A percentile compares a stretch with the other conserved stretches of the same genome.
Conservation (phyloP, 30 jellyfish, hydroid and myxozoan genomes). For the Pelagia noctiluca region DNA sequence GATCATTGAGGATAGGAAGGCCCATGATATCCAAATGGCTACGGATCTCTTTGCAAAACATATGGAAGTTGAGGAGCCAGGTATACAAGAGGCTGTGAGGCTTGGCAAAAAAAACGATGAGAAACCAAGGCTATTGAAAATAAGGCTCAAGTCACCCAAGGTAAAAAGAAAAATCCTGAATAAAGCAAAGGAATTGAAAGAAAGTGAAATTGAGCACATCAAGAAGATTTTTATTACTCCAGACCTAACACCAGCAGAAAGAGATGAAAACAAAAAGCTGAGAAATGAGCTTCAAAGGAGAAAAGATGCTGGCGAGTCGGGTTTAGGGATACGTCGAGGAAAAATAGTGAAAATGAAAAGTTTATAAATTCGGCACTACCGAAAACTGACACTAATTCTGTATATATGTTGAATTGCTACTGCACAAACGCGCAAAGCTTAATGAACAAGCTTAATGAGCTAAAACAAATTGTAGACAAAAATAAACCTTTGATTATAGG, state of each 20-base stretch:
- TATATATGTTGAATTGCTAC: neutral
- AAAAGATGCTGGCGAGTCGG: slow-evolving; percentile 3
- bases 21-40: neutral
- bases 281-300: slow-evolving; percentile 1
- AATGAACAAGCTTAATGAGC: slow-evolving; percentile 1
- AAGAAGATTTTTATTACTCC: neutral
- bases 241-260: neutral
- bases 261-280: neutral
- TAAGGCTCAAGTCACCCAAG: slow-evolving; percentile 1
- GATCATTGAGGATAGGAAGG: slow-evolving; percentile 4
- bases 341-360: neutral
- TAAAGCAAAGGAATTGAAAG: neutral
- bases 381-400: neutral
- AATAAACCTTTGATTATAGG: neutral
- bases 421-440: neutral
- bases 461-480: neutral
- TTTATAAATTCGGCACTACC: neutral
- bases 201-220: slow-evolving; percentile 3
- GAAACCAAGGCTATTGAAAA: slow-evolving; percentile 3
- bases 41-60: neutral
- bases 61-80: neutral
- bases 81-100: slow-evolving; percentile 1
- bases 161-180: neutral
- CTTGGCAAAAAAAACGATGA: neutral
- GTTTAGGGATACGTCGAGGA: slow-evolving; percentile 1